Evolutionary conservation across 2,888 invertebrate species (phyloP).

Genomic region (Ochropleura leucogaster): DNA sequence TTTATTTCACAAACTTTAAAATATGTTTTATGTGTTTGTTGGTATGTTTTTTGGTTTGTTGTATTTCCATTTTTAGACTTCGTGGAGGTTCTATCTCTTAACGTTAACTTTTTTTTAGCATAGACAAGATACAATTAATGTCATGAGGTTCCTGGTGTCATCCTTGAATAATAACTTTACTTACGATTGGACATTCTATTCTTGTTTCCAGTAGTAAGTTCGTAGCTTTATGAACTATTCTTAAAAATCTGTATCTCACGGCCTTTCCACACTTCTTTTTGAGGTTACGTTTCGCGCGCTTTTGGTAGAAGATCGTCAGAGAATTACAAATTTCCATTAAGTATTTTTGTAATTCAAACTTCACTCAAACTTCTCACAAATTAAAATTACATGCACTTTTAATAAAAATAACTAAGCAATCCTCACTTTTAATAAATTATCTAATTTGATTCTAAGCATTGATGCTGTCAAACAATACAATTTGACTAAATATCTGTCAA

Average conservation of each 20-base stretch:
- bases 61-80: background rate
- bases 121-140: background rate
- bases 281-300: background rate
- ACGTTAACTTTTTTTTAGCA: background rate
- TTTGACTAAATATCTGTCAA: constrained; percentile 15
- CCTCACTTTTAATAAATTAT: background rate
- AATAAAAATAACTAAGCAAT: background rate
- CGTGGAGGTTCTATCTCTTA: constrained; percentile 1
- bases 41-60: too few species aligned
- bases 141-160: background rate
- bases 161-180: constrained; percentile 7
- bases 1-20: background rate
- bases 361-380: background rate
- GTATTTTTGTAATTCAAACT: background rate
- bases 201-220: background rate
- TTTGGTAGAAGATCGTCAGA: background rate
- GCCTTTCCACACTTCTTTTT: background rate
- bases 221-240: background rate
- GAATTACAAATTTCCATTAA: background rate
- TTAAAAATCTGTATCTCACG: background rate
- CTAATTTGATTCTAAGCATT: background rate
- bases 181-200: constrained; percentile 37
- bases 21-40: background rate
- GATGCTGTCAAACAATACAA: background rate
- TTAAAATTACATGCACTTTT: background rate